Conservation (phyloP, 2,113 vertebrate species). For the Pica pica region DNA sequence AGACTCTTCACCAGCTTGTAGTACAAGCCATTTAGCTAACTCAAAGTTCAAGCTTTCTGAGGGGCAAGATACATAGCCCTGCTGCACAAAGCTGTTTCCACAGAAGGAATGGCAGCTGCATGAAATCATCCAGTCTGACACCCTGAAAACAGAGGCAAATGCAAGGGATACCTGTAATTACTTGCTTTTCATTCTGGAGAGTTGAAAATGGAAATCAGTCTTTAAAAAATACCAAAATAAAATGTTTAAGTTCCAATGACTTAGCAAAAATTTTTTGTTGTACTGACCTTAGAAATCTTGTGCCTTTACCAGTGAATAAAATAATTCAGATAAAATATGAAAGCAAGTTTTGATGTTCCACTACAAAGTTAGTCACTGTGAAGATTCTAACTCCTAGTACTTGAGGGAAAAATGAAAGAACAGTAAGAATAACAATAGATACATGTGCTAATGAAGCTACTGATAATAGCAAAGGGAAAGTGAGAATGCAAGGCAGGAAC, state of each 20-base stretch:
- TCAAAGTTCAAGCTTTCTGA: background rate
- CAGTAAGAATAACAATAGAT: background rate
- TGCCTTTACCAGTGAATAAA: background rate
- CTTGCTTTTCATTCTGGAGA: background rate
- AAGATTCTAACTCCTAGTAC: background rate
- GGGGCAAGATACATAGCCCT: background rate
- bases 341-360: background rate
- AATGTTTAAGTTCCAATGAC: background rate
- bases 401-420: background rate
- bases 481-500: background rate
- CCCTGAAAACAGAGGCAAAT: background rate
- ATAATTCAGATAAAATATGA: background rate
- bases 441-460: background rate
- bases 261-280: background rate
- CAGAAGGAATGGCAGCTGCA: background rate
- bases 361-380: background rate
- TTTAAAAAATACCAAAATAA: background rate
- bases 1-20: background rate
- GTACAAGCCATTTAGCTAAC: background rate
- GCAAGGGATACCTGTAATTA: background rate
- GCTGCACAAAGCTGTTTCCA: background rate
- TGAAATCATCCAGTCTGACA: accelerated
- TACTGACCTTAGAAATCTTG: background rate
- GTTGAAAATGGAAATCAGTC: background rate
- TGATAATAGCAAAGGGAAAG: background rate